phyloP scores from a whole-genome alignment of 64 coral and sea anemone genomes.

The Actinia tenebrosa region DNA sequence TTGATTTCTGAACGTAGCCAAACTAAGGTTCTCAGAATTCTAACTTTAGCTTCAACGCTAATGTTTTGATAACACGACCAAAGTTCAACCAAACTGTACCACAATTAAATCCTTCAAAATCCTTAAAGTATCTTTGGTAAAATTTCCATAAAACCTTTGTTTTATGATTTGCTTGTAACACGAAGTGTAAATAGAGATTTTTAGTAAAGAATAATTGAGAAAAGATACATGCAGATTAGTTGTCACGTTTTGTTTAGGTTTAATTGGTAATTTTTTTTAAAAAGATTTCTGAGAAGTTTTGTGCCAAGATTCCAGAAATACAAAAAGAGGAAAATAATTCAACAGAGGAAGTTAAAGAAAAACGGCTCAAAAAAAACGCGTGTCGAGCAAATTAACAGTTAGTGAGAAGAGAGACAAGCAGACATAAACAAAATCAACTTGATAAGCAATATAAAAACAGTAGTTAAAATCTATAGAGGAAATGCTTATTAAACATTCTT shows the following conservation, averaged over 20 bases:
- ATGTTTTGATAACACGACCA: background rate
- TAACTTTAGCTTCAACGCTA: no score
- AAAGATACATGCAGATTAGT: background rate
- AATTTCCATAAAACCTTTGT: background rate
- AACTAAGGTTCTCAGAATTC: no score
- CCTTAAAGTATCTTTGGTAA: background rate
- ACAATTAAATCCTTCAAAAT: background rate
- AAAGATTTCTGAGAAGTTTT: background rate
- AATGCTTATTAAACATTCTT: background rate
- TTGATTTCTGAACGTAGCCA: no score
- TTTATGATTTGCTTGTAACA: background rate
- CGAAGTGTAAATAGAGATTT: background rate
- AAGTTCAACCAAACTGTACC: background rate
- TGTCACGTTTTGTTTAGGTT: background rate
- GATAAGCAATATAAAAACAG: background rate
- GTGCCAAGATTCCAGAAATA: background rate
- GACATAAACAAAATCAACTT: background rate
- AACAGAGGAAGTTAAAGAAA: background rate
- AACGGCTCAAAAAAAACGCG: background rate
- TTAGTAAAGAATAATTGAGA: background rate
- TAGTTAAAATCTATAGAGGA: background rate
- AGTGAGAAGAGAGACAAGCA: background rate
- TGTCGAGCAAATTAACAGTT: background rate
- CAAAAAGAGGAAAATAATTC: background rate
- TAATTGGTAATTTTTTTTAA: background rate